phyloP scores from a whole-genome alignment of 1,140 invertebrate species.

The Protaetia brevitarsis region DNA sequence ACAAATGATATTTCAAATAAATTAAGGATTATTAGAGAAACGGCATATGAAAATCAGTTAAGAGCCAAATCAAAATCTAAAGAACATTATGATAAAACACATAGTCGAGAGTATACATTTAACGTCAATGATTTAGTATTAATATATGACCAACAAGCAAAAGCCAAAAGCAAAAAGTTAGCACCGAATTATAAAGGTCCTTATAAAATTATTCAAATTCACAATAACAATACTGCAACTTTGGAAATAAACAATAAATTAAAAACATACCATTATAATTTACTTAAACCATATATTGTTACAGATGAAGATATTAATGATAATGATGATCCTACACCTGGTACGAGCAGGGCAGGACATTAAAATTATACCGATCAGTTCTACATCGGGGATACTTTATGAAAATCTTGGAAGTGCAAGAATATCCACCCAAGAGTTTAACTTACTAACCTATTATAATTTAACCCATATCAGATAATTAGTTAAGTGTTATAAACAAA shows the following conservation, averaged over 20 bases:
- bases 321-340: too few relatives aligned
- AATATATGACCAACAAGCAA: conserved; percentile 34
- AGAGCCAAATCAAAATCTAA: conserved; percentile 30
- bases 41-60: conserved; percentile 31
- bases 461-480: too few relatives aligned
- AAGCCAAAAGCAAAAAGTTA: conserved; percentile 33
- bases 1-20: conserved; percentile 39
- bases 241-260: conserved; percentile 21
- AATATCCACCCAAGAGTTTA: conserved; percentile 27
- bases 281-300: too few relatives aligned
- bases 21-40: conserved; percentile 30
- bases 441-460: conserved; percentile 28
- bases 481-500: too few relatives aligned
- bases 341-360: too few relatives aligned
- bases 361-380: not conserved
- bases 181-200: conserved; percentile 44
- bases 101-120: conserved; percentile 40
- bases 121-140: conserved; percentile 36
- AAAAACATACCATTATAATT: too few relatives aligned
- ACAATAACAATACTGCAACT: conserved; percentile 40
- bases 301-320: too few relatives aligned
- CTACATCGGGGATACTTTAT: conserved; percentile 27
- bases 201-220: conserved; percentile 39
- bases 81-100: conserved; percentile 40
- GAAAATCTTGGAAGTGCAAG: conserved; percentile 24